A percentile compares a stretch with the other conserved stretches of the same genome.
Conservation (phyloP, 2,888 invertebrate species). For the Coelinius sp. region DNA sequence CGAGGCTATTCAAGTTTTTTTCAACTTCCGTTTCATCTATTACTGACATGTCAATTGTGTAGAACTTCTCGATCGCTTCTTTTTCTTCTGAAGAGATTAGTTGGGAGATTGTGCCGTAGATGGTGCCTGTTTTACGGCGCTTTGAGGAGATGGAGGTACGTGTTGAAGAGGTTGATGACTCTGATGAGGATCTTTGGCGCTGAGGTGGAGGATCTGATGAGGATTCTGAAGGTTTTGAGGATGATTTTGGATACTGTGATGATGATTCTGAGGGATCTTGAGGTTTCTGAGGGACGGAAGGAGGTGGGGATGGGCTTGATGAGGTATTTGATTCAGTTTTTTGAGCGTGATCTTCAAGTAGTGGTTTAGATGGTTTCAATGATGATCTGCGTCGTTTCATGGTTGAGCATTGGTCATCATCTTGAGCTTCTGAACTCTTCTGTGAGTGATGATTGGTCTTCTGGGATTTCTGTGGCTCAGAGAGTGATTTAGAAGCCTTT, state of each 20-base stretch:
- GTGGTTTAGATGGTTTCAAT: neutral
- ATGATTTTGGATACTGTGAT: too few relatives aligned
- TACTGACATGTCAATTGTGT: constrained; percentile 55
- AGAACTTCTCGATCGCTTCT: constrained; percentile 55
- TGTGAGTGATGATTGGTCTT: too few relatives aligned
- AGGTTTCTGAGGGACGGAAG: neutral
- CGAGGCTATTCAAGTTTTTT: constrained; percentile 49
- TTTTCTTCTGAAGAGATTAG: constrained; percentile 61
- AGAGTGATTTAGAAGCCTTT: too few relatives aligned
- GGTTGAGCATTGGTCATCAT: too few relatives aligned
- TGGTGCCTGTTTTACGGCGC: constrained; percentile 43
- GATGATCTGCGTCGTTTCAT: neutral
- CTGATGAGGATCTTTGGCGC: neutral
- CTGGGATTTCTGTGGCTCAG: too few relatives aligned
- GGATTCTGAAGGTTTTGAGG: neutral
- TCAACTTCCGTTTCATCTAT: constrained; percentile 53
- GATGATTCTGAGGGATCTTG: neutral
- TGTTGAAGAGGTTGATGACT: neutral
- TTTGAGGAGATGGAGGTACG: neutral
- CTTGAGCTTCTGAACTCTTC: neutral
- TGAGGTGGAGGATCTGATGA: neutral
- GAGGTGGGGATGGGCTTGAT: neutral
- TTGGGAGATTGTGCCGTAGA: constrained; percentile 57
- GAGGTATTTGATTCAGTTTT: neutral
- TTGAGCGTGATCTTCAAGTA: neutral